Percentiles rank a stretch among this genome's conserved stretches.
Evolutionary conservation across 2,113 vertebrate genomes (phyloP).

Genomic region (Lagopus leucura): DNA sequence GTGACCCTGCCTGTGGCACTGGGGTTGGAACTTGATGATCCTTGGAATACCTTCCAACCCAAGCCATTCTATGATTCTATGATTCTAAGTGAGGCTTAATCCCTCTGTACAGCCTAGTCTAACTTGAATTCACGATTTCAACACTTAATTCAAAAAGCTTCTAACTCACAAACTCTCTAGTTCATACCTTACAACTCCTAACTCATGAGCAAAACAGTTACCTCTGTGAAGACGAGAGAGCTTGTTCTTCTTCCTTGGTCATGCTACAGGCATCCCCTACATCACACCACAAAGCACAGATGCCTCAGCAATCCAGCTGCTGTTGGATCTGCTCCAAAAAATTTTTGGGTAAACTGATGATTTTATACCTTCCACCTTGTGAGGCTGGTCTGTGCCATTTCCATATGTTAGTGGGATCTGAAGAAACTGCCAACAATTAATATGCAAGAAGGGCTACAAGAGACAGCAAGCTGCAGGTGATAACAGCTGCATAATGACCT

Average conservation of each 20-base stretch:
- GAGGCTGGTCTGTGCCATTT: neutral
- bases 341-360: neutral
- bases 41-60: too few species aligned
- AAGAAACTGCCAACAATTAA: neutral
- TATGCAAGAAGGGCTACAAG: neutral
- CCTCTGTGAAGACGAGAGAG: neutral
- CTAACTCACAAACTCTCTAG: neutral
- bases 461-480: neutral
- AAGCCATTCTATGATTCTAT: too few species aligned
- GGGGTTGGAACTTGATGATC: too few species aligned
- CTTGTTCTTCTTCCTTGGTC: neutral
- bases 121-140: neutral
- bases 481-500: neutral
- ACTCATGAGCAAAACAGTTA: neutral
- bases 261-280: fast-evolving
- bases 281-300: fast-evolving
- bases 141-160: neutral
- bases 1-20: too few species aligned
- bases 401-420: neutral
- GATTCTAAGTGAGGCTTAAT: too few species aligned
- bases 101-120: neutral
- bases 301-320: neutral
- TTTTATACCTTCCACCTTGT: neutral
- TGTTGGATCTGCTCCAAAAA: neutral
- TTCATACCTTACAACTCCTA: neutral